Conservation (phyloP, 2,888 invertebrate species). For the Leptinotarsa rubiginosa region DNA sequence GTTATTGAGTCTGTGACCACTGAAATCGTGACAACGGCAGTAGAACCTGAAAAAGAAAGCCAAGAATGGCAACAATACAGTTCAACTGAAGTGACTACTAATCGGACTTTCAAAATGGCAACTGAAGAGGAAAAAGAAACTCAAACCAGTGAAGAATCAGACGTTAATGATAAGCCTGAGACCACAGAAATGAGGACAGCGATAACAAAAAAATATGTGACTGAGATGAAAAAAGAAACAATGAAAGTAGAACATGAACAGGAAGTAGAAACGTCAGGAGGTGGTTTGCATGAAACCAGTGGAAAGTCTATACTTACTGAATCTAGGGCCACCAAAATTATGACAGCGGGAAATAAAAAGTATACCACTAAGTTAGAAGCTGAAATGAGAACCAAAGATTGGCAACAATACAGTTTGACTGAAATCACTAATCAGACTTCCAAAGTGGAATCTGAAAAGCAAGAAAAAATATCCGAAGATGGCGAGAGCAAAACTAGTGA, state of each 20-base stretch:
- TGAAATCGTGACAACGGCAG: no score
- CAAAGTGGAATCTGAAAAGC: background rate
- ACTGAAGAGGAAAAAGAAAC: background rate
- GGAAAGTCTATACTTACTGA: background rate
- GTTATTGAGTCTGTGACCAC: no score
- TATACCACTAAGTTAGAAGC: no score
- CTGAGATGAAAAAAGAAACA: background rate
- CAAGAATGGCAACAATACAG: no score
- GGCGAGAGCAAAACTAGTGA: background rate
- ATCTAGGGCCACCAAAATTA: no score
- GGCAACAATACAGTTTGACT: no score
- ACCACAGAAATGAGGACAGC: background rate
- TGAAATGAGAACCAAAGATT: no score
- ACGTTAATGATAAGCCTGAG: background rate
- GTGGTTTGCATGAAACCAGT: background rate
- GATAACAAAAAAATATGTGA: no score
- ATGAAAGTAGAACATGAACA: background rate
- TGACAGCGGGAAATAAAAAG: no score
- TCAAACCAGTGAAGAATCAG: no score
- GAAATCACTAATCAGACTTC: background rate
- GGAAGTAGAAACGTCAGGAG: background rate
- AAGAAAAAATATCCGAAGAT: background rate
- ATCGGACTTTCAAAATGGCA: background rate
- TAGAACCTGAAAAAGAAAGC: no score
- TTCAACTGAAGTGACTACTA: no score